These are phyloP conservation scores for Drosophila erecta DNA, from an alignment of 1,140 invertebrate genomes.

Conservation along the genomic window DNA sequence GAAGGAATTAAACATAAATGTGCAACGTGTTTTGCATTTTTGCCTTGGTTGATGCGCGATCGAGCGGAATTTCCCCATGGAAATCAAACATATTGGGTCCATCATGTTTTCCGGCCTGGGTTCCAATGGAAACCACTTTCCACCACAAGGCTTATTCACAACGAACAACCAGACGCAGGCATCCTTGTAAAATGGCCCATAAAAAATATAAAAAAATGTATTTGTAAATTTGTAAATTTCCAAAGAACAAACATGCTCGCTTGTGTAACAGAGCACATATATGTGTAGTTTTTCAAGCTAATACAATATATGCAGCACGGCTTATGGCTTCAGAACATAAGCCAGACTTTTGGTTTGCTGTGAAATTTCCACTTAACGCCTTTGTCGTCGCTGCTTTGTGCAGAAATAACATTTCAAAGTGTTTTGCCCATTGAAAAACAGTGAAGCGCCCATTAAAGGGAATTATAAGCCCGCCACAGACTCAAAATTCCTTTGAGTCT, in stretches of 20 bases:
- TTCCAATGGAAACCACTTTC: too few species aligned
- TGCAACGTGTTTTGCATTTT: neutral
- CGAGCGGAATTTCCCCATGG: neutral
- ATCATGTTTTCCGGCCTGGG: too few species aligned
- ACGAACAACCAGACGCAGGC: too few species aligned
- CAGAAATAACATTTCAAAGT: neutral
- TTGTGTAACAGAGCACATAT: too few species aligned
- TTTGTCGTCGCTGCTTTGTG: neutral
- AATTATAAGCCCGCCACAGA: neutral
- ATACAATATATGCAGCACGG: neutral
- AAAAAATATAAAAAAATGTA: neutral
- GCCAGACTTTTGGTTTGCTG: neutral
- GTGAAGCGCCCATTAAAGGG: neutral
- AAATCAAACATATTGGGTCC: too few species aligned
- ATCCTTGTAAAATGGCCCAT: too few species aligned
- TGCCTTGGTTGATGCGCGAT: neutral
- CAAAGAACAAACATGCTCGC: neutral
- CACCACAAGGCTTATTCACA: too few species aligned
- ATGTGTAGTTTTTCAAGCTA: too few species aligned
- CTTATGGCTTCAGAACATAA: neutral
- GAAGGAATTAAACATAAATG: constrained; percentile 18
- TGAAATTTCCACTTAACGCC: neutral
- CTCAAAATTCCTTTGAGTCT: constrained; percentile 1
- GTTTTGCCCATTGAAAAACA: too few species aligned
- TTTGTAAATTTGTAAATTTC: neutral